Base-by-base conservation (phyloP, 2,888 invertebrate species). In the Teleiodes luculella region DNA sequence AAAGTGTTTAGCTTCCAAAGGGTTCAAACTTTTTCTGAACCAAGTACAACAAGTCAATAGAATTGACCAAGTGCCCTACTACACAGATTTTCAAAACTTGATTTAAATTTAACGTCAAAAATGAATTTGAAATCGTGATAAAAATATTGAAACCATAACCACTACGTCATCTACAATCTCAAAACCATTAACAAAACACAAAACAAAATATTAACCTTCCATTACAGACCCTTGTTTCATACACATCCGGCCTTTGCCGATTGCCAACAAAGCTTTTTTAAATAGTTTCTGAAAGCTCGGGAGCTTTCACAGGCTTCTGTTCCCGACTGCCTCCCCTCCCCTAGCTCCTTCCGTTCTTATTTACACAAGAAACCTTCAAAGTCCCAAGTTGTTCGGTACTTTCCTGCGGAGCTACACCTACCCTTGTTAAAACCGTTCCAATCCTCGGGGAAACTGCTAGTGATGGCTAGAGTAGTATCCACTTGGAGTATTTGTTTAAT, bases 281-380 rank as follows among this genome's bases (percentile, higher is more conserved):
- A 85, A 86, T 85, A 84, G 83, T 83, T 86, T 82, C 80, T 73
- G 74, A 83, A 80, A 76, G 76, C 77, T 76, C 72, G 72, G 64
- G 64, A 24, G 24, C 24, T 24, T 24, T 24, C 6, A 24, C 3
- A 24, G 43, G 24, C 43, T 43, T 43, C 43, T 43, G 43, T 43
- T 43, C 43, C 6, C 43, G 43, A 43, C 43, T 28, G 43, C 24
- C 13, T 13, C 28, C 20, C 67, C 71, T 68, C 74, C 74, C 78
- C 64, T 56, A 58, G 61, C 57, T 60, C 60, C 57, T 57, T 74
- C 74, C 76, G 69, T 60, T 78, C 79, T 78, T 85, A 83, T 85
- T 83, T 83, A 83, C 80, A 78, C 76, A 76, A 73, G 74, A 68
- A 74, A 74, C 76, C 78, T 76, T 80, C 77, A 74, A 78, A 82